phyloP scores from a whole-genome alignment of 2,888 invertebrate species.

The Syritta pipiens region DNA sequence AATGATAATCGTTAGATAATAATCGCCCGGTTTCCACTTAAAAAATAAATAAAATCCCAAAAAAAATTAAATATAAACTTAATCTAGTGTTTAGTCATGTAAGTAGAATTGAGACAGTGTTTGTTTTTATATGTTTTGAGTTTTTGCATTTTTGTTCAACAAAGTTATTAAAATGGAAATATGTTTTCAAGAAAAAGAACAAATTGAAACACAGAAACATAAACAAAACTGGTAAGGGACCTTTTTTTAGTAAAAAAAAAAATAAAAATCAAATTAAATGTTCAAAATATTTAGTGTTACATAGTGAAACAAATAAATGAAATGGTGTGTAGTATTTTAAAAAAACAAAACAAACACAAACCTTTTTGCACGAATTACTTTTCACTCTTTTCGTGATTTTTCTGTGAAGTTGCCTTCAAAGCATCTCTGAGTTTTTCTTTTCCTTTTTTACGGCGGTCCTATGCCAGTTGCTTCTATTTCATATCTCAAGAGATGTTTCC shows the following conservation, averaged over 20 bases:
- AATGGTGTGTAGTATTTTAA: conserved; percentile 23
- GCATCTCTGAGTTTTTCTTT: too few relatives aligned
- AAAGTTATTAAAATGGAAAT: conserved; percentile 45
- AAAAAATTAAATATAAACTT: conserved; percentile 17
- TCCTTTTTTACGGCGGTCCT: too few relatives aligned
- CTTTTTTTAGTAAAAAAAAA: conserved; percentile 75
- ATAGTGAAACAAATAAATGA: neutral
- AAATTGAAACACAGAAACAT: conserved; percentile 56
- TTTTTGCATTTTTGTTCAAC: conserved; percentile 36
- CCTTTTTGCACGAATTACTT: too few relatives aligned
- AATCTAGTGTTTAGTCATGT: conserved; percentile 6
- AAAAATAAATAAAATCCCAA: conserved; percentile 3
- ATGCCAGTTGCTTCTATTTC: too few relatives aligned
- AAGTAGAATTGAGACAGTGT: conserved; percentile 22
- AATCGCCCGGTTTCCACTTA: conserved; percentile 63
- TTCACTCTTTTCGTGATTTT: too few relatives aligned
- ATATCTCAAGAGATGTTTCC: too few relatives aligned
- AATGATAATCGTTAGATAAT: conserved; percentile 63
- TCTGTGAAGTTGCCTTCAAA: too few relatives aligned
- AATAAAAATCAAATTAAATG: neutral
- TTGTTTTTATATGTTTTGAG: too few relatives aligned
- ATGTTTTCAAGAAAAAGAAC: conserved; percentile 62
- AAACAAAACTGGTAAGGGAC: conserved; percentile 78
- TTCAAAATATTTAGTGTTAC: too few relatives aligned
- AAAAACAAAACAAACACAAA: too few relatives aligned